Percentiles rank a stretch among this genome's conserved stretches.
phyloP scores from a whole-genome alignment of 2,113 vertebrate species.

The Xerus inauris region DNA sequence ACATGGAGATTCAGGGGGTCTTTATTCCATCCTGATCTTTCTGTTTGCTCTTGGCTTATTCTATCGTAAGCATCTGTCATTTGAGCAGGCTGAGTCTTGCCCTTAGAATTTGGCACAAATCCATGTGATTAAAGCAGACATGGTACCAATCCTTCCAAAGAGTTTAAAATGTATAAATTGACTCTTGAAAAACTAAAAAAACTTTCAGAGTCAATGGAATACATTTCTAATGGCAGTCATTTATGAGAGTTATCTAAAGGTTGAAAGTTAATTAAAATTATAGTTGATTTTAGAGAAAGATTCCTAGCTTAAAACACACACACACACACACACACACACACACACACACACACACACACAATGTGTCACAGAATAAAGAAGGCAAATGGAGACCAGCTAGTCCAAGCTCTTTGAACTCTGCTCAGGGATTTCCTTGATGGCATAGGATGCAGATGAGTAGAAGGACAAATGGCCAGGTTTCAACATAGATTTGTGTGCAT shows the following conservation, averaged over 20 bases:
- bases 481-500: background rate
- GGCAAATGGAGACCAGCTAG: background rate
- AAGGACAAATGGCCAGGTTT: background rate
- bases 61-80: background rate
- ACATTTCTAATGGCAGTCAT: background rate
- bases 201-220: background rate
- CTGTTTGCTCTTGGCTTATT: background rate
- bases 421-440: background rate
- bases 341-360: background rate
- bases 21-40: background rate
- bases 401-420: background rate
- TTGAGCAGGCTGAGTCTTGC: background rate
- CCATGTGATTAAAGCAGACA: background rate
- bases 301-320: background rate
- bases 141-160: background rate
- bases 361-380: background rate
- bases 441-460: background rate
- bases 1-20: no score
- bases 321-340: background rate
- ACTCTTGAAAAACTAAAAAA: background rate
- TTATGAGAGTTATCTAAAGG: background rate
- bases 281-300: background rate
- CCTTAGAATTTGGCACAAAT: background rate
- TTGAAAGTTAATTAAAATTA: constrained; percentile 35
- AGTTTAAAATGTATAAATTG: background rate